Conservation (phyloP, 2,888 invertebrate genomes). For the Athripsodes cinereus region DNA sequence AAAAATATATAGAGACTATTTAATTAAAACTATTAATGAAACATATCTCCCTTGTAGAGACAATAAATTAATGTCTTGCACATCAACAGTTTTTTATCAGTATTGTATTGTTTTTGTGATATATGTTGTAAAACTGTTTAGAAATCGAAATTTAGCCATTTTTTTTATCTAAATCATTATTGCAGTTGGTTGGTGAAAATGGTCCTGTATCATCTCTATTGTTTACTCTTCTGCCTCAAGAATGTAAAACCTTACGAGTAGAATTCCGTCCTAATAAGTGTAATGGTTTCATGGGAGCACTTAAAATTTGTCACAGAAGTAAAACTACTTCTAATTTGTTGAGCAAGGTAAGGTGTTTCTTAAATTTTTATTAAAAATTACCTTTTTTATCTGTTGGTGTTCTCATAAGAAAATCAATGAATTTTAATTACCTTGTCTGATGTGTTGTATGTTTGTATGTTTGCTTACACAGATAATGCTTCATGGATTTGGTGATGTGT, state of each 20-base stretch:
- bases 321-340: slow-evolving; percentile 2
- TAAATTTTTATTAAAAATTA: no score
- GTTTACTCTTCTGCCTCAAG: slow-evolving; percentile 25
- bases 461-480: slow-evolving; percentile 23
- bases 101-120: no score
- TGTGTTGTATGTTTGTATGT: no score
- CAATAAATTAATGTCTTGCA: no score
- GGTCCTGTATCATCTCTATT: slow-evolving; percentile 14
- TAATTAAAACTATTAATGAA: no score
- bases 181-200: slow-evolving; percentile 19
- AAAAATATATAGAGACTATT: no score
- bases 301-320: slow-evolving; percentile 14
- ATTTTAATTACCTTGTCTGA: no score
- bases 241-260: slow-evolving; percentile 22
- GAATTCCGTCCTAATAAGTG: slow-evolving; percentile 17
- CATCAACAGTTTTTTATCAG: no score
- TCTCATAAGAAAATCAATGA: no score
- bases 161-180: not conserved
- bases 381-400: no score
- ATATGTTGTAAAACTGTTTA: no score
- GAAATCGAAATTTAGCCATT: not conserved
- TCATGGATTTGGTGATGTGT: slow-evolving; percentile 24
- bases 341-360: not conserved
- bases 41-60: no score
- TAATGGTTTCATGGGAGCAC: slow-evolving; percentile 18